Conservation (phyloP, 2,113 vertebrate genomes). For the Hemibagrus wyckioides region DNA sequence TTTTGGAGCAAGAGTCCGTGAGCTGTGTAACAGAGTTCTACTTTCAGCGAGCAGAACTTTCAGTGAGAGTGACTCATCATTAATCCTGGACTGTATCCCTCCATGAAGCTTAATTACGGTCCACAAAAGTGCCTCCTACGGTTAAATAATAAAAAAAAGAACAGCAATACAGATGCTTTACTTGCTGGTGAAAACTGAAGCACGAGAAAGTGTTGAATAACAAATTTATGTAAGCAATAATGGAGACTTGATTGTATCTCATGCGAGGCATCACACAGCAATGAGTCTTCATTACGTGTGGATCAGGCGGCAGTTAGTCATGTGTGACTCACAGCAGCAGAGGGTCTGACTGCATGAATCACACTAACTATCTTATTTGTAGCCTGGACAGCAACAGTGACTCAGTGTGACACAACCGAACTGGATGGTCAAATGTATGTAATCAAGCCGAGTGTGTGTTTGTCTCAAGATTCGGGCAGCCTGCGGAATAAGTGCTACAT, state of each 20-base stretch:
- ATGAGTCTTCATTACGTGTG: slow-evolving; percentile 12
- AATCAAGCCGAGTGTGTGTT: neutral
- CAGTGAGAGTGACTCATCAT: slow-evolving; percentile 2
- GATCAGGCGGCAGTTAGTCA: slow-evolving; percentile 15
- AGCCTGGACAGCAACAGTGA: neutral
- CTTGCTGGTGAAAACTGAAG: neutral
- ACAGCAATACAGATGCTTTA: neutral
- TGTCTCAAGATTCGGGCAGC: too few species aligned
- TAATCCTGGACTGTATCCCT: neutral
- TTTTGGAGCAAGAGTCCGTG: neutral
- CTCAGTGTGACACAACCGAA: neutral
- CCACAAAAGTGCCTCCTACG: neutral
- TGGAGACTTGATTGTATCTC: slow-evolving; percentile 7
- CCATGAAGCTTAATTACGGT: neutral
- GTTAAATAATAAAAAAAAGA: neutral
- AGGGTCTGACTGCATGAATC: neutral
- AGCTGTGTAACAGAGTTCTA: neutral
- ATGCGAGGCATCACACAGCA: slow-evolving; percentile 6
- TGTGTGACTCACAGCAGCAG: slow-evolving; percentile 24
- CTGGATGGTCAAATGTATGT: neutral
- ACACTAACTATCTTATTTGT: slow-evolving; percentile 14
- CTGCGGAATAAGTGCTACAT: neutral
- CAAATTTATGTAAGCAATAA: slow-evolving; percentile 12
- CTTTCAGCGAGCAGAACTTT: neutral
- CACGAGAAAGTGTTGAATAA: neutral